These are phyloP conservation scores for Himalopsyche kuldschensis DNA, from an alignment of 2,888 invertebrate species.

Conservation along the genomic window DNA sequence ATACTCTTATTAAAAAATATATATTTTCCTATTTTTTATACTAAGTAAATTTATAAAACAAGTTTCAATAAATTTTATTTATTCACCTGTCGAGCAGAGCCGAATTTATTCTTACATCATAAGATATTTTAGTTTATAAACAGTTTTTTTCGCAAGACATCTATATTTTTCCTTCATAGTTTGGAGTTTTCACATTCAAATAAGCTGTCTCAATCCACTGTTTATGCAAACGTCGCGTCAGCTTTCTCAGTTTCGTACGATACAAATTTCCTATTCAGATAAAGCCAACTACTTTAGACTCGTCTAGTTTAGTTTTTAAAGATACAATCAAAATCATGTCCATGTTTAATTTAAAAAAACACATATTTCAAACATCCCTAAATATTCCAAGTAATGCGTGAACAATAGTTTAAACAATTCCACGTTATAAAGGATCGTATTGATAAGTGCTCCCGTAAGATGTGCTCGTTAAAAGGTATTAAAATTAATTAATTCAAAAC, in stretches of 20 bases:
- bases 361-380: too few species aligned
- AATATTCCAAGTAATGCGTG: too few species aligned
- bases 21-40: too few species aligned
- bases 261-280: background rate
- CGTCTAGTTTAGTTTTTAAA: too few species aligned
- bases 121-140: background rate
- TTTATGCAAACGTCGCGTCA: background rate
- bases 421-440: too few species aligned
- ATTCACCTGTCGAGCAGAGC: background rate
- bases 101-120: background rate
- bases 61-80: background rate
- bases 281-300: background rate
- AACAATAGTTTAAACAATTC: too few species aligned
- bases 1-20: too few species aligned
- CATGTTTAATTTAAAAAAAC: too few species aligned
- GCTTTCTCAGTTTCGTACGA: background rate
- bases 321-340: too few species aligned
- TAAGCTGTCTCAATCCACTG: background rate
- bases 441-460: too few species aligned
- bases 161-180: background rate
- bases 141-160: background rate
- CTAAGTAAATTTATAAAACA: background rate
- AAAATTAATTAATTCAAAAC: too few species aligned
- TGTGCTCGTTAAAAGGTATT: too few species aligned
- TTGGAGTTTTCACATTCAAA: background rate